Percentiles rank a stretch among this genome's conserved stretches.
Evolutionary conservation across 2,113 vertebrate species (phyloP).

Genomic region (Meriones unguiculatus): DNA sequence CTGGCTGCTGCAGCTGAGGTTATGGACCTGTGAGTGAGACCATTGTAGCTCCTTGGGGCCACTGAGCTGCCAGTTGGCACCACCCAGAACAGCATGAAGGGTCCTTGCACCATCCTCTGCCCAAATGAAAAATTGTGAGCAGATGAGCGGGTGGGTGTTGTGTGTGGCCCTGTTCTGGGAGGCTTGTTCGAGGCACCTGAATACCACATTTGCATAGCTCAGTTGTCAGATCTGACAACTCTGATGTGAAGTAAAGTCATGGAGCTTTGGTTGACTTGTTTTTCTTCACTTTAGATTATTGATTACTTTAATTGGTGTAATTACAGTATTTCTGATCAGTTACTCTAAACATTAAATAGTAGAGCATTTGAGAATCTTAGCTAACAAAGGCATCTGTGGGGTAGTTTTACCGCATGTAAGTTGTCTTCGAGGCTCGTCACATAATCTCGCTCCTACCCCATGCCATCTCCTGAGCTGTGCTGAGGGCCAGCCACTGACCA

Average conservation of each 20-base stretch:
- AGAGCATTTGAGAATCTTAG: constrained; percentile 30
- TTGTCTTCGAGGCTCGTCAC: background rate
- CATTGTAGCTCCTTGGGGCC: background rate
- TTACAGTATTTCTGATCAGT: constrained; percentile 58
- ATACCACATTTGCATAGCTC: background rate
- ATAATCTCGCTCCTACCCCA: background rate
- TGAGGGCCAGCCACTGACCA: background rate
- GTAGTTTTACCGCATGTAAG: background rate
- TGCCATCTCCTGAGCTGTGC: constrained; percentile 8
- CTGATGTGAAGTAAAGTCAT: background rate
- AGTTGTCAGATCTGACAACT: background rate
- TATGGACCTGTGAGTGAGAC: background rate
- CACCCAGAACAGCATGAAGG: background rate
- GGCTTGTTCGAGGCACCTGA: background rate
- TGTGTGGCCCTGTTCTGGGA: background rate
- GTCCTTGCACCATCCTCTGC: background rate
- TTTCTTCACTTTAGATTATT: constrained; percentile 45
- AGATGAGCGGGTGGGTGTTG: background rate
- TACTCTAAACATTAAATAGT: constrained; percentile 45
- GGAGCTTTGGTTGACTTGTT: constrained; percentile 18
- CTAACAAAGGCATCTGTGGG: constrained; percentile 19
- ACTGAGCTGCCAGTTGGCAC: background rate
- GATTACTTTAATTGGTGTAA: constrained; percentile 48
- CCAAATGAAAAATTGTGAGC: too few species aligned
- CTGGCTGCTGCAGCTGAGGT: background rate